phyloP scores from a whole-genome alignment of 2,797 vertebrate genomes.

The Emys orbicularis region DNA sequence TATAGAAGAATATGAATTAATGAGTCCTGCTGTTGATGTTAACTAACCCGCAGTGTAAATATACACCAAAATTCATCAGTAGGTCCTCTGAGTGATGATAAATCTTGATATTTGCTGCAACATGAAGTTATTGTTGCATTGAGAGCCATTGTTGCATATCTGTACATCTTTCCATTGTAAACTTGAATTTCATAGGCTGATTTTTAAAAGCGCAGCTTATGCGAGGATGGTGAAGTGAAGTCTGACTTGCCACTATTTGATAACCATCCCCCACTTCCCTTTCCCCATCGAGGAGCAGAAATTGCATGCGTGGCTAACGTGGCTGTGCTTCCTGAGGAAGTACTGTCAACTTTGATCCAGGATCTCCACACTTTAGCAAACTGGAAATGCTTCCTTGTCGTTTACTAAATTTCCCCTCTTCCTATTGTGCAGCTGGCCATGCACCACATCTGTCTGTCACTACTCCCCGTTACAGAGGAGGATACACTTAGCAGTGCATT shows the following conservation, averaged over 20 bases:
- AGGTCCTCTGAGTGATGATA: neutral
- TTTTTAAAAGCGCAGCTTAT: neutral
- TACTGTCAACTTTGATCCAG: neutral
- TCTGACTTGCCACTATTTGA: neutral
- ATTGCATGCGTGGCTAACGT: too few relatives aligned
- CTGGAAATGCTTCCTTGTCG: neutral
- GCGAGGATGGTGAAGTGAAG: neutral
- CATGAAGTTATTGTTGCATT: neutral
- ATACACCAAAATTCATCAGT: neutral
- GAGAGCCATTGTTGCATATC: accelerated
- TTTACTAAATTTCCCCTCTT: neutral
- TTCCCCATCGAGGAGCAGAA: neutral
- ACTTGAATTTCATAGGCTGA: neutral
- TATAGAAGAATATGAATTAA: neutral
- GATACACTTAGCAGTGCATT: neutral
- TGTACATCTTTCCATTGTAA: neutral
- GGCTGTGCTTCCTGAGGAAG: conserved; percentile 26
- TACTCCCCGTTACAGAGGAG: neutral
- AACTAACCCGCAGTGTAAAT: neutral
- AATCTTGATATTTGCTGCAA: neutral
- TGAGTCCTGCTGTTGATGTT: neutral
- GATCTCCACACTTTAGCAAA: neutral
- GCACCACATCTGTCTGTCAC: neutral
- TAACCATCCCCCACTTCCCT: neutral
- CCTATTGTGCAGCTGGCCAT: conserved; percentile 10